Evolutionary conservation across 2,113 vertebrate species (phyloP).

Genomic region (Amazona guildingii): DNA sequence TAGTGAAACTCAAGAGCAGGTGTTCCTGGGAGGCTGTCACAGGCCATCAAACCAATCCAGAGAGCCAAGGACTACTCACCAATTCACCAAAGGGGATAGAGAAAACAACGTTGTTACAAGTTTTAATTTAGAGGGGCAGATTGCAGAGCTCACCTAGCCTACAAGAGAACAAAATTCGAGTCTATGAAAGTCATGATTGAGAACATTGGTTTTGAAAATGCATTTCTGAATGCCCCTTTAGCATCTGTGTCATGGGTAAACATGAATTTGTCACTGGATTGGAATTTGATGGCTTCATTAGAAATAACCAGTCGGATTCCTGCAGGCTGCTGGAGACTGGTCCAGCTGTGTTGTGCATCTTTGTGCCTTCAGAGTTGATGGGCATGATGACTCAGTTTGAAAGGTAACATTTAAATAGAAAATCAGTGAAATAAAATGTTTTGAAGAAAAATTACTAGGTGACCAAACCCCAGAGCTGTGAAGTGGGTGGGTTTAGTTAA

Average conservation of each 20-base stretch:
- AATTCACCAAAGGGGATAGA: background rate
- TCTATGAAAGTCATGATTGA: background rate
- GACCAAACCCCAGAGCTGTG: background rate
- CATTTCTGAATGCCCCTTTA: background rate
- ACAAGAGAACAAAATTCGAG: background rate
- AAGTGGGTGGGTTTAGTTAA: background rate
- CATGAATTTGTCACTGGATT: background rate
- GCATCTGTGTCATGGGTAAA: constrained; percentile 8
- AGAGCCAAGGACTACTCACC: background rate
- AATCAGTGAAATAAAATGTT: background rate
- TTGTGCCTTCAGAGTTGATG: background rate
- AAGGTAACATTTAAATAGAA: background rate
- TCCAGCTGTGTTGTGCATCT: background rate
- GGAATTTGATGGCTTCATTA: constrained; percentile 51
- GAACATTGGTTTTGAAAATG: background rate
- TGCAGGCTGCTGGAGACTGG: background rate
- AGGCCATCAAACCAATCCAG: background rate
- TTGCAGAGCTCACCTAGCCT: background rate
- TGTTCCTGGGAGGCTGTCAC: background rate
- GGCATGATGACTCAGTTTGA: background rate
- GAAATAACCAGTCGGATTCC: background rate
- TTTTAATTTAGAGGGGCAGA: background rate
- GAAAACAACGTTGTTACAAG: background rate
- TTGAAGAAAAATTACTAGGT: background rate
- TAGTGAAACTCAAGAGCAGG: background rate